phyloP scores from a whole-genome alignment of 1,140 invertebrate genomes.

The Coboldia fuscipes region DNA sequence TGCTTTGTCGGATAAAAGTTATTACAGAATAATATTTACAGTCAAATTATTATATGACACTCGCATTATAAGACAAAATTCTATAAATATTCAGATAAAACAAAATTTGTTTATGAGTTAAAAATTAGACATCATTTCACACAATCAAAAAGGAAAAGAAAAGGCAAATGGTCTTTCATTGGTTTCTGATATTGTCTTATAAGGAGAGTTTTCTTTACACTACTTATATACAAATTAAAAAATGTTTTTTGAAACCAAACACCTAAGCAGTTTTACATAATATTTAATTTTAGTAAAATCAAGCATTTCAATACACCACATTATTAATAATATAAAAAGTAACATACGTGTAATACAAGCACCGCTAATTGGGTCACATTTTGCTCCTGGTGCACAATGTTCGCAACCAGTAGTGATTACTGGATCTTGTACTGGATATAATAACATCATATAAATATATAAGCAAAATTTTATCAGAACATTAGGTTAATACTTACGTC shows the following conservation, averaged over 20 bases:
- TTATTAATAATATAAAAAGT: conserved; percentile 1
- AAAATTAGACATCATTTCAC: too few relatives aligned
- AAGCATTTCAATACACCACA: not conserved
- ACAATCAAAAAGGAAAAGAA: too few relatives aligned
- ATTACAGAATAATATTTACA: too few relatives aligned
- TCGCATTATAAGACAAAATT: too few relatives aligned
- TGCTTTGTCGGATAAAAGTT: too few relatives aligned
- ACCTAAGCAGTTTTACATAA: not conserved
- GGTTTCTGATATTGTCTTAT: too few relatives aligned
- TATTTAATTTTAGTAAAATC: not conserved
- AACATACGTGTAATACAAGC: conserved; percentile 56
- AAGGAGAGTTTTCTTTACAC: not conserved
- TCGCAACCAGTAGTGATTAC: conserved; percentile 31
- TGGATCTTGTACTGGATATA: conserved; percentile 11
- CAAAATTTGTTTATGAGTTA: too few relatives aligned
- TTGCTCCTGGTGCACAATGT: conserved; percentile 49
- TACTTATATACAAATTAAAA: not conserved
- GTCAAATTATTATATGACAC: too few relatives aligned
- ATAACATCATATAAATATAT: too few relatives aligned
- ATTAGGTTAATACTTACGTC: conserved; percentile 23
- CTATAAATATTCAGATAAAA: too few relatives aligned
- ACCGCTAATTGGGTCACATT: conserved; percentile 49
- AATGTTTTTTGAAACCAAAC: not conserved
- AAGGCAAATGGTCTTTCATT: too few relatives aligned
- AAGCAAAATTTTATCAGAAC: conserved; percentile 2